A percentile compares a stretch with the other conserved stretches of the same genome.
phyloP scores from a whole-genome alignment of 2,888 invertebrate genomes.

The Morpho achilles region DNA sequence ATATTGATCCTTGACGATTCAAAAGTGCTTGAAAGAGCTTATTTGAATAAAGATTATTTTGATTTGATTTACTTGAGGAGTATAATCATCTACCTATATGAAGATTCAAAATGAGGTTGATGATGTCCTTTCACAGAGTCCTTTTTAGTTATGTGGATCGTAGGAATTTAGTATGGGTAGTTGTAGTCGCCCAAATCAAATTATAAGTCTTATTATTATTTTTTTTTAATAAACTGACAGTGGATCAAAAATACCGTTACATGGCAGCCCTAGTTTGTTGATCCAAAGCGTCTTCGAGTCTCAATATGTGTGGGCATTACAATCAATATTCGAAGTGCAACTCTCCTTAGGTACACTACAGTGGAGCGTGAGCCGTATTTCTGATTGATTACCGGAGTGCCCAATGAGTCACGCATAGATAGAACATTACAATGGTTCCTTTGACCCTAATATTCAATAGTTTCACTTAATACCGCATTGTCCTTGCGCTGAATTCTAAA shows the following conservation, averaged over 20 bases:
- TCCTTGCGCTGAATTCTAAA: conserved; percentile 67
- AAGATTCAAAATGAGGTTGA: too few relatives aligned
- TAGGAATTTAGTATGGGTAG: too few relatives aligned
- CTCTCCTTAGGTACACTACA: conserved; percentile 53
- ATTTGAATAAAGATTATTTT: too few relatives aligned
- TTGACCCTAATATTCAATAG: conserved; percentile 62
- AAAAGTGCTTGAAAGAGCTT: too few relatives aligned
- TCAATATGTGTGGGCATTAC: conserved; percentile 46
- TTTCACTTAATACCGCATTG: conserved; percentile 60
- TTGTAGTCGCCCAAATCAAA: too few relatives aligned
- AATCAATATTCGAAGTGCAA: conserved; percentile 59
- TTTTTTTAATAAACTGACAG: not conserved
- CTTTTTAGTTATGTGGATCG: too few relatives aligned
- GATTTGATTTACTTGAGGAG: too few relatives aligned
- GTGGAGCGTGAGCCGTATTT: conserved; percentile 51
- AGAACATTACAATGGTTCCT: conserved; percentile 65
- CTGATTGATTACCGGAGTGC: conserved; percentile 64
- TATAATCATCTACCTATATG: too few relatives aligned
- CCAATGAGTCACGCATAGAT: conserved; percentile 64
- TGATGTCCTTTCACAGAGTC: too few relatives aligned
- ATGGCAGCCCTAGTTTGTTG: conserved; percentile 4
- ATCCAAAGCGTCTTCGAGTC: conserved; percentile 50
- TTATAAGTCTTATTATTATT: too few relatives aligned
- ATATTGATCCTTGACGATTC: too few relatives aligned
- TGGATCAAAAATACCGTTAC: not conserved